Conservation (phyloP, 2,888 invertebrate species). For the Ypsolopha sequella region DNA sequence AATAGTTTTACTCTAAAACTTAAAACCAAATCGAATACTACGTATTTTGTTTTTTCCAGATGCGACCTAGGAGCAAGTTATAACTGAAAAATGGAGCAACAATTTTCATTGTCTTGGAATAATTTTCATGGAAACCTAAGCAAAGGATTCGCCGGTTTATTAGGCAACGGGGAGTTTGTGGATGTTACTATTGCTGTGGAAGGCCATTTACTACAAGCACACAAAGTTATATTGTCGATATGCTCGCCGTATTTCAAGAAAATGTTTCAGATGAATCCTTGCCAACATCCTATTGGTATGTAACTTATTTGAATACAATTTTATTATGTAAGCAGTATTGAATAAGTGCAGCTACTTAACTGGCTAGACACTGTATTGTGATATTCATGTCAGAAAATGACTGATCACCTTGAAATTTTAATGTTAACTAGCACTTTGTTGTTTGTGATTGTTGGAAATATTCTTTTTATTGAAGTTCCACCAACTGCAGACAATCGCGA, state of each 20-base stretch:
- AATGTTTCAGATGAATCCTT: constrained; percentile 75
- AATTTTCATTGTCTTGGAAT: constrained; percentile 80
- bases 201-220: constrained; percentile 76
- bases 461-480: too few species aligned
- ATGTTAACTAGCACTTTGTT: too few species aligned
- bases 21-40: not conserved
- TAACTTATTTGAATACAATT: constrained; percentile 9
- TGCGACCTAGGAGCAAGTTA: constrained; percentile 14
- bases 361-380: too few species aligned
- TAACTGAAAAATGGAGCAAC: constrained; percentile 70
- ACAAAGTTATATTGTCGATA: constrained; percentile 78
- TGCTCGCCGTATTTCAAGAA: constrained; percentile 80
- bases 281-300: constrained; percentile 75
- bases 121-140: constrained; percentile 79
- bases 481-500: too few species aligned
- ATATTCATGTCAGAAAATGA: too few species aligned
- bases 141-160: constrained; percentile 73
- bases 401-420: too few species aligned
- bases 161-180: constrained; percentile 71
- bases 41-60: constrained; percentile 21
- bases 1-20: not conserved
- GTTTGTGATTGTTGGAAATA: too few species aligned
- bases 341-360: too few species aligned
- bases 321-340: constrained; percentile 1
- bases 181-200: constrained; percentile 75